Conservation (phyloP, 2,113 vertebrate genomes). For the Progne subis region DNA sequence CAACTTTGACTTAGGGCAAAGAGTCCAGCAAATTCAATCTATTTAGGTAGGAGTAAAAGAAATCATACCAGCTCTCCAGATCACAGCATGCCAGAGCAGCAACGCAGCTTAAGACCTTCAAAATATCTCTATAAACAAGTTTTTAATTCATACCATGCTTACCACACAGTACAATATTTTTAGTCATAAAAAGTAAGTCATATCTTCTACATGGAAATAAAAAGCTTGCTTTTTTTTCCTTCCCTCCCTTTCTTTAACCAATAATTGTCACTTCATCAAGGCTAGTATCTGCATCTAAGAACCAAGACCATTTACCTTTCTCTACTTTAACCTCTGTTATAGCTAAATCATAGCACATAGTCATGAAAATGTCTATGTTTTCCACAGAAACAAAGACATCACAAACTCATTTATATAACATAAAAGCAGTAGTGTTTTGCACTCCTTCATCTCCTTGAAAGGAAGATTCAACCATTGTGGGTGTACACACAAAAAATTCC, state of each 20-base stretch:
- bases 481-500: not conserved
- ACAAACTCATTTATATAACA: not conserved
- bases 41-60: not conserved
- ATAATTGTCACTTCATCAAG: not conserved
- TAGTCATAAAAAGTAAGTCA: not conserved
- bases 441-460: not conserved
- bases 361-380: not conserved
- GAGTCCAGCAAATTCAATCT: not conserved
- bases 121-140: conserved; percentile 9
- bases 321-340: not conserved
- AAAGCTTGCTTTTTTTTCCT: not conserved
- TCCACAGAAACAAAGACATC: not conserved
- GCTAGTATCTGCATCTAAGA: not conserved
- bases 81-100: not conserved
- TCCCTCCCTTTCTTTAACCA: not conserved
- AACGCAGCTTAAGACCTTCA: not conserved
- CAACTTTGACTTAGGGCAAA: not conserved
- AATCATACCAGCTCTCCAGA: not conserved
- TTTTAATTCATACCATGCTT: conserved; percentile 15
- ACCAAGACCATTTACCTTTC: not conserved
- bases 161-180: not conserved
- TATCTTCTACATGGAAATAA: not conserved
- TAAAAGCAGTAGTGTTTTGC: not conserved
- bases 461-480: not conserved
- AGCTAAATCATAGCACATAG: not conserved